A percentile compares a stretch with the other conserved stretches of the same genome.
Evolutionary conservation across 2,797 vertebrate genomes (phyloP).

Genomic region (Remorina albescens): DNA sequence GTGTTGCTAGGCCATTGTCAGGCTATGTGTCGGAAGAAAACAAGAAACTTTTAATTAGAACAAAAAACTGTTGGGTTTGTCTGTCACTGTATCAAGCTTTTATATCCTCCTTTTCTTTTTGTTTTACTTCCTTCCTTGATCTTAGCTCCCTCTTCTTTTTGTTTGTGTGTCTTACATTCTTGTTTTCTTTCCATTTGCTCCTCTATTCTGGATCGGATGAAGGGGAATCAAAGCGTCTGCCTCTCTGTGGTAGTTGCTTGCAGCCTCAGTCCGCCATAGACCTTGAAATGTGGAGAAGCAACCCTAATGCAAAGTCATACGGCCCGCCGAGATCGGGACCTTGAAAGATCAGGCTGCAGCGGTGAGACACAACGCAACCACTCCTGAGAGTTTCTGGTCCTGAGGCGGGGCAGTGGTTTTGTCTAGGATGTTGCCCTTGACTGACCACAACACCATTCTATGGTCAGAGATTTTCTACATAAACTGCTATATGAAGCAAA

Average conservation of each 20-base stretch:
- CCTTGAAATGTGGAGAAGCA: slow-evolving; percentile 55
- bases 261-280: slow-evolving; percentile 34
- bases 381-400: slow-evolving; percentile 13
- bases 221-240: slow-evolving; percentile 39
- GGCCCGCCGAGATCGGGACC: slow-evolving; percentile 39
- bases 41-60: slow-evolving; percentile 47
- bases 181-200: slow-evolving; percentile 40
- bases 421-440: slow-evolving; percentile 22
- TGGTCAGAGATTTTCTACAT: slow-evolving; percentile 20
- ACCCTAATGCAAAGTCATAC: slow-evolving; percentile 44
- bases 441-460: slow-evolving; percentile 45
- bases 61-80: background rate
- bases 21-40: slow-evolving; percentile 31
- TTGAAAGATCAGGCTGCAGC: slow-evolving; percentile 32
- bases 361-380: slow-evolving; percentile 40
- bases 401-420: slow-evolving; percentile 5
- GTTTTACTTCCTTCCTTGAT: slow-evolving; percentile 15
- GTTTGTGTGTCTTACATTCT: slow-evolving; percentile 20
- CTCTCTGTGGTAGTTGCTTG: slow-evolving; percentile 34
- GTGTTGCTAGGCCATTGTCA: slow-evolving; percentile 23
- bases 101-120: slow-evolving; percentile 25
- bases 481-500: background rate
- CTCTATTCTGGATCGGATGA: slow-evolving; percentile 23
- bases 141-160: slow-evolving; percentile 16
- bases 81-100: slow-evolving; percentile 7